phyloP scores from a whole-genome alignment of 2,888 invertebrate genomes.

The Sinohyriopsis cumingii region DNA sequence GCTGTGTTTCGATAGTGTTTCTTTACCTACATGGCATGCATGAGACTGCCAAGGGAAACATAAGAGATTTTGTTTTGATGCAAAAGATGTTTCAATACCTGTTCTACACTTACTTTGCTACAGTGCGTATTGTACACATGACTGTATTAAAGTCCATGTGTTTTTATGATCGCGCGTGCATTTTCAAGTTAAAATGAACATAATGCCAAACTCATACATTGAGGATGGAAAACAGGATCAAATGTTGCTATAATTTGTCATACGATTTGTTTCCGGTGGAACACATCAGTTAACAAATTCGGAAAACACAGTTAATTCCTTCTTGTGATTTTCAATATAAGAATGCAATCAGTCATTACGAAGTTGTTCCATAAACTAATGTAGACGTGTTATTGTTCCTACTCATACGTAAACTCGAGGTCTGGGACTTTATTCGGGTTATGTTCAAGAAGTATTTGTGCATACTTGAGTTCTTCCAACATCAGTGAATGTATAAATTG shows the following conservation, averaged over 20 bases:
- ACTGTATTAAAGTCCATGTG: slow-evolving; percentile 36
- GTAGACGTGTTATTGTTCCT: no score
- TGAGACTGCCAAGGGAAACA: slow-evolving; percentile 17
- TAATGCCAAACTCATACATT: not conserved
- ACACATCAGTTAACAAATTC: no score
- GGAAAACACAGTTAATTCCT: no score
- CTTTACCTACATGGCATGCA: slow-evolving; percentile 34
- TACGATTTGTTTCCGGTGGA: no score
- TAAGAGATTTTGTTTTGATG: slow-evolving; percentile 39
- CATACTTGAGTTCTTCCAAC: no score
- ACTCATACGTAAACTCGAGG: no score
- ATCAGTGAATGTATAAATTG: no score
- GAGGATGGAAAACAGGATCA: slow-evolving; percentile 18
- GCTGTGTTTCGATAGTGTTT: slow-evolving; percentile 42
- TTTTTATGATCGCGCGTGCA: slow-evolving; percentile 16
- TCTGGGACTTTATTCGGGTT: no score
- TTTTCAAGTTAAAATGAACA: slow-evolving; percentile 22
- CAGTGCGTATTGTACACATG: slow-evolving; percentile 46
- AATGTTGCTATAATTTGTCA: slow-evolving; percentile 10
- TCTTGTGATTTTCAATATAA: no score
- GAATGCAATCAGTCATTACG: no score
- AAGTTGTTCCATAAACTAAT: no score
- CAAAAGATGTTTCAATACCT: slow-evolving; percentile 50
- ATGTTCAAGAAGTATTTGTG: no score
- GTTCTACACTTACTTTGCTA: slow-evolving; percentile 52